Percentiles rank a stretch among this genome's conserved stretches.
These are phyloP conservation scores for Drosophila sproati DNA, from an alignment of 1,140 invertebrate species.

Conservation along the genomic window DNA sequence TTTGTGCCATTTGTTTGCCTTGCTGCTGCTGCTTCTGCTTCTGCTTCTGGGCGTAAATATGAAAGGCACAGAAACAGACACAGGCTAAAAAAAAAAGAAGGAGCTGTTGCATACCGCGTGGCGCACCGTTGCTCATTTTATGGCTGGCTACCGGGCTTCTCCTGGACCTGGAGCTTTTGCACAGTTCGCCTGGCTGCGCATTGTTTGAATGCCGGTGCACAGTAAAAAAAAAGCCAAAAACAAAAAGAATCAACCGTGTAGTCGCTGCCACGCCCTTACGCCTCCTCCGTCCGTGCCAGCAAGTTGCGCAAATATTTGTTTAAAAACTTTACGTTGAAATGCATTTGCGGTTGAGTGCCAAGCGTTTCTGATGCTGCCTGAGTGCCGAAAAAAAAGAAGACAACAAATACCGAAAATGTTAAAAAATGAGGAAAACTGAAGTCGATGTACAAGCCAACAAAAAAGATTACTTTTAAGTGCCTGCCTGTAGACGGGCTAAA, in stretches of 20 bases:
- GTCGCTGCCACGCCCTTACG: constrained; percentile 19
- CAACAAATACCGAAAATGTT: constrained; percentile 17
- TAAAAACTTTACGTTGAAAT: constrained; percentile 83
- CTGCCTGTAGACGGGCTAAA: constrained; percentile 47
- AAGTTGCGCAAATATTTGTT: constrained; percentile 83
- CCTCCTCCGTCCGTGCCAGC: constrained; percentile 40
- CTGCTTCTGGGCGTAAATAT: constrained; percentile 60
- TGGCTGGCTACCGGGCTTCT: constrained; percentile 60
- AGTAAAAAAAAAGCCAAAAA: constrained; percentile 16
- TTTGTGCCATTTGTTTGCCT: constrained; percentile 78
- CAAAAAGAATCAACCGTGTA: constrained; percentile 45
- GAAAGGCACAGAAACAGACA: constrained; percentile 60
- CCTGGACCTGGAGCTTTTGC: constrained; percentile 49
- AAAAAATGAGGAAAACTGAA: constrained; percentile 30
- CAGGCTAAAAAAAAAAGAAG: constrained; percentile 30
- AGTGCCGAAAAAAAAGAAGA: constrained; percentile 55
- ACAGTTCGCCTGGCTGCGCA: constrained; percentile 57
- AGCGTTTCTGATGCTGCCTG: constrained; percentile 59
- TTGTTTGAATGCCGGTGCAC: constrained; percentile 68
- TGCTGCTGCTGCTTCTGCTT: constrained; percentile 20
- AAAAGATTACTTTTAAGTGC: constrained; percentile 73
- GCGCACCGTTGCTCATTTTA: constrained; percentile 82
- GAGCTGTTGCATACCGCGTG: constrained; percentile 78
- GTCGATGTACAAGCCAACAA: constrained; percentile 23
- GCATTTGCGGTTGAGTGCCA: constrained; percentile 82